phyloP scores from a whole-genome alignment of 2,797 vertebrate species.

The Myiotriccus ornatus region DNA sequence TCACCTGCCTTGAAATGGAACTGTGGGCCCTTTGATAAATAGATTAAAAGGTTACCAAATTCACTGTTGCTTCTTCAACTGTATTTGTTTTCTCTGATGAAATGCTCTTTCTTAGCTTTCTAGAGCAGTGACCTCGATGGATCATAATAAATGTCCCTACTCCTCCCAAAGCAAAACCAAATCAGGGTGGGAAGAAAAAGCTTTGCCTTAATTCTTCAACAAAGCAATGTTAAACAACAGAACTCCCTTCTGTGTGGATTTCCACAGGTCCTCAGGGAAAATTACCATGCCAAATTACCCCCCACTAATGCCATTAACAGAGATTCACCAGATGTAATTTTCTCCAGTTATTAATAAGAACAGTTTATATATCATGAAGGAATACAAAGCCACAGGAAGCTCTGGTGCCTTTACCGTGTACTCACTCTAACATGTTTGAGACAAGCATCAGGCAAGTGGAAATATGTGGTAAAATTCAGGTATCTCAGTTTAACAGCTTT shows the following conservation, averaged over 20 bases:
- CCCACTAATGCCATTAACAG: not conserved
- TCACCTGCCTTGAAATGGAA: slow-evolving; percentile 24
- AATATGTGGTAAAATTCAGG: not conserved
- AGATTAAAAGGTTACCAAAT: slow-evolving; percentile 56
- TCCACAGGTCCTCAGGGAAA: not conserved
- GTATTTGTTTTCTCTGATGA: slow-evolving; percentile 24
- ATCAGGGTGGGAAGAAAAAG: not conserved
- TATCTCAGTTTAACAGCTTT: not conserved
- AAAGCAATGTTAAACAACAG: not conserved
- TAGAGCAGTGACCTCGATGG: not conserved
- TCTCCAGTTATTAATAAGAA: not conserved
- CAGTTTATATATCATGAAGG: not conserved
- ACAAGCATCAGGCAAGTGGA: not conserved
- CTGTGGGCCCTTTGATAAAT: not conserved
- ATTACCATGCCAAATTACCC: not conserved
- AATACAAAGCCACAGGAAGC: not conserved
- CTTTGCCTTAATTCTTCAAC: not conserved
- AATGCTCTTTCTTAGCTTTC: not conserved
- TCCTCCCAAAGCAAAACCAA: not conserved
- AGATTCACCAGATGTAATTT: not conserved
- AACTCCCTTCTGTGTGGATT: not conserved
- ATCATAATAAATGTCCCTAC: not conserved
- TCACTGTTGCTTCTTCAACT: not conserved
- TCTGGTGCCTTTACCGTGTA: rapidly evolving
- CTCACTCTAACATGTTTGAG: not conserved